phyloP scores from a whole-genome alignment of 2,888 invertebrate genomes.

The Teinopalpus imperialis region DNA sequence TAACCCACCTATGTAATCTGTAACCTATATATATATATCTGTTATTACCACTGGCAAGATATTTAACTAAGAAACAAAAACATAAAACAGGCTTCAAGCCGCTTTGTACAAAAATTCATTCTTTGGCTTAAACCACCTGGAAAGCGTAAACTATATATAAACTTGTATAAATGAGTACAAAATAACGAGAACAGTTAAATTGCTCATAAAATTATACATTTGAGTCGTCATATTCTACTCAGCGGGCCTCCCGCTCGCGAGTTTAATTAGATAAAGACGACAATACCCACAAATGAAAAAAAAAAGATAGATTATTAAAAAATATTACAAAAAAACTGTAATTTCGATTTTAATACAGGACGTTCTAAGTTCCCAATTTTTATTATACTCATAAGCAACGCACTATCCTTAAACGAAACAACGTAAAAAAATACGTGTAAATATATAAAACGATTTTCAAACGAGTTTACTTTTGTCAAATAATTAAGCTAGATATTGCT shows the following conservation, averaged over 20 bases:
- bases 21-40: slow-evolving; percentile 7
- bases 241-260: no score
- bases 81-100: slow-evolving; percentile 59
- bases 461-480: neutral
- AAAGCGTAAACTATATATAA: slow-evolving; percentile 68
- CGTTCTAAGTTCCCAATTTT: slow-evolving; percentile 22
- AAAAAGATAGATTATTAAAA: slow-evolving; percentile 9
- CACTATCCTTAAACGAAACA: slow-evolving; percentile 15
- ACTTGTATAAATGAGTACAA: slow-evolving; percentile 47
- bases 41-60: slow-evolving; percentile 40
- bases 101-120: slow-evolving; percentile 55
- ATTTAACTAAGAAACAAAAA: slow-evolving; percentile 45
- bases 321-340: slow-evolving; percentile 19
- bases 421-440: slow-evolving; percentile 16
- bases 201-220: slow-evolving; percentile 28
- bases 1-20: slow-evolving; percentile 8
- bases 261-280: no score
- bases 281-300: no score
- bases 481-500: slow-evolving; percentile 18
- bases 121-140: slow-evolving; percentile 71
- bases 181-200: slow-evolving; percentile 35
- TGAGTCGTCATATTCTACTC: slow-evolving; percentile 13
- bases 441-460: slow-evolving; percentile 7
- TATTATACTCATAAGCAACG: slow-evolving; percentile 16
- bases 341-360: slow-evolving; percentile 24